Evolutionary conservation across 2,888 invertebrate species (phyloP).

Genomic region (Melanostoma mellinum): DNA sequence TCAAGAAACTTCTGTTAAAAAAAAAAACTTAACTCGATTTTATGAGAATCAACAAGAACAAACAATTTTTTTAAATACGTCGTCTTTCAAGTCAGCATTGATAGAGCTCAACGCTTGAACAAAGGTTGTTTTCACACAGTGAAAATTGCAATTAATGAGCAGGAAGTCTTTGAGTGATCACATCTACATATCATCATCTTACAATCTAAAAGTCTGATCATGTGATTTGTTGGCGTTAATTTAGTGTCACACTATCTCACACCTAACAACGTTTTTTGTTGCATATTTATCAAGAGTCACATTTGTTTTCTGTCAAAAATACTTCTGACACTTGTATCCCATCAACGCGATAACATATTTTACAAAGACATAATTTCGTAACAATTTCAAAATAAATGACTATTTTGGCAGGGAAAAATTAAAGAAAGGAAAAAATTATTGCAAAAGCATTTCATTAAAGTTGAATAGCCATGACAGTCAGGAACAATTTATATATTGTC

Average conservation of each 20-base stretch:
- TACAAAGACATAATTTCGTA: background rate
- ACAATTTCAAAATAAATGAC: constrained; percentile 50
- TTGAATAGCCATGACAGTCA: constrained; percentile 62
- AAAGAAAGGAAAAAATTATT: constrained; percentile 21
- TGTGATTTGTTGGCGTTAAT: constrained; percentile 21
- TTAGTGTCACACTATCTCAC: background rate
- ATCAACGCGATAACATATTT: constrained; percentile 15
- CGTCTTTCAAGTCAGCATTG: no score
- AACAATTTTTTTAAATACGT: no score
- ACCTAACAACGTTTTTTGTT: background rate
- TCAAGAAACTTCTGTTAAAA: no score
- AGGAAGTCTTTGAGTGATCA: background rate
- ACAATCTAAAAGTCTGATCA: background rate
- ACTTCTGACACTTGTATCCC: constrained; percentile 8
- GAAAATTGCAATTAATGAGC: no score
- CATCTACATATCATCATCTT: background rate
- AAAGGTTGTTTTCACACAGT: no score
- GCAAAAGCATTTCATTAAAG: constrained; percentile 50
- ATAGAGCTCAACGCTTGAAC: no score
- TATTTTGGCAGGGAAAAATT: constrained; percentile 47
- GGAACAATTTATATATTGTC: constrained; percentile 68
- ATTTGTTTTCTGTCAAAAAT: constrained; percentile 33
- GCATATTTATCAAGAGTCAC: background rate
- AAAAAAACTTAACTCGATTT: no score
- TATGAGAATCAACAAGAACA: no score